phyloP scores from a whole-genome alignment of 2,113 vertebrate genomes.

The Neomonachus schauinslandi region DNA sequence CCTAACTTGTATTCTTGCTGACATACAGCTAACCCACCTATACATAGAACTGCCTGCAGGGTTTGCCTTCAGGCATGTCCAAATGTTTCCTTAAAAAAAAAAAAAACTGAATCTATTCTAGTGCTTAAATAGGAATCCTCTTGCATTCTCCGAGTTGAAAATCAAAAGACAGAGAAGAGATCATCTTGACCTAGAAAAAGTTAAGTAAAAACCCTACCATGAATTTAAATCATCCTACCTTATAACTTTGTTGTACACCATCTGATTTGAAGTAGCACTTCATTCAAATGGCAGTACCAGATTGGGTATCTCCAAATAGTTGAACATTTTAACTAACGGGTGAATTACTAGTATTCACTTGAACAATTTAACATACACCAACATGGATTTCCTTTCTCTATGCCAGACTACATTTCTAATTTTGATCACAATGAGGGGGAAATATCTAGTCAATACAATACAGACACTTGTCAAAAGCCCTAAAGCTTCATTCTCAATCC shows the following conservation, averaged over 20 bases:
- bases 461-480: background rate
- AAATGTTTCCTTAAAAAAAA: slow-evolving; percentile 15
- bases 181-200: background rate
- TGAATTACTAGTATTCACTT: background rate
- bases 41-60: background rate
- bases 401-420: background rate
- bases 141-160: background rate
- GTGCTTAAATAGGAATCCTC: background rate
- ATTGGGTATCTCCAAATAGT: background rate
- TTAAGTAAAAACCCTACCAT: background rate
- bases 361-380: background rate
- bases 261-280: background rate
- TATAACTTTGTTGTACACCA: background rate
- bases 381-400: background rate
- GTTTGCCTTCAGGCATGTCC: background rate
- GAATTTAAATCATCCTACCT: background rate
- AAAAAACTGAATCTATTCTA: background rate
- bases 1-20: background rate
- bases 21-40: background rate
- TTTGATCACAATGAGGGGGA: background rate
- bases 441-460: background rate
- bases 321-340: background rate
- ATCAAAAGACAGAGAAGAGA: background rate
- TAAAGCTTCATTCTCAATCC: background rate
- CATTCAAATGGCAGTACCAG: background rate